Conservation (phyloP, 2,113 vertebrate genomes). For the Rhabdomys dilectus region DNA sequence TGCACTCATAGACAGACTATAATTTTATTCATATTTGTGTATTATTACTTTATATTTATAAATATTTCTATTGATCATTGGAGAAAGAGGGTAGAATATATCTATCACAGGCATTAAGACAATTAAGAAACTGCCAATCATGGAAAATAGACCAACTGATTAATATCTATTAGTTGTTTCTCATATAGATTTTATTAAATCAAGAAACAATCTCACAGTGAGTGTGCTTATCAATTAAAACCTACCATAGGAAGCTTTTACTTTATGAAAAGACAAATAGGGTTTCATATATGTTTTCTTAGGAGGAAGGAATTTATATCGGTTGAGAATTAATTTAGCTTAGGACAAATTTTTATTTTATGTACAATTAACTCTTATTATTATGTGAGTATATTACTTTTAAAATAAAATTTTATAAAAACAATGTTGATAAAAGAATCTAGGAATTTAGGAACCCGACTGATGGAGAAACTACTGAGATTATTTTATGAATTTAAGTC, state of each 20-base stretch:
- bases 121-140: conserved; percentile 9
- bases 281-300: background rate
- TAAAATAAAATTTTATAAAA: conserved; percentile 45
- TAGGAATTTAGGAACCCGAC: background rate
- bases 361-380: conserved; percentile 39
- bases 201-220: background rate
- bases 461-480: background rate
- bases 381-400: conserved; percentile 60
- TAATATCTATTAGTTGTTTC: background rate
- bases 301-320: background rate
- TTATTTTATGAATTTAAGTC: conserved; percentile 13
- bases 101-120: background rate
- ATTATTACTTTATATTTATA: background rate
- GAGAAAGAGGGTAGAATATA: background rate
- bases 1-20: background rate
- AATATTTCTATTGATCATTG: background rate
- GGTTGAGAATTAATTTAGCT: conserved; percentile 42
- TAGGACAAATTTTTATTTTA: conserved; percentile 32
- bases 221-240: conserved; percentile 11
- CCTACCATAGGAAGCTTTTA: background rate
- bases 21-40: background rate
- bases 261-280: background rate
- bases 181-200: background rate
- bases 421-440: background rate
- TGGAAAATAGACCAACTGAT: conserved; percentile 9